Base-by-base conservation (phyloP, 2,797 vertebrate genomes). In the Crenichthys baileyi region DNA sequence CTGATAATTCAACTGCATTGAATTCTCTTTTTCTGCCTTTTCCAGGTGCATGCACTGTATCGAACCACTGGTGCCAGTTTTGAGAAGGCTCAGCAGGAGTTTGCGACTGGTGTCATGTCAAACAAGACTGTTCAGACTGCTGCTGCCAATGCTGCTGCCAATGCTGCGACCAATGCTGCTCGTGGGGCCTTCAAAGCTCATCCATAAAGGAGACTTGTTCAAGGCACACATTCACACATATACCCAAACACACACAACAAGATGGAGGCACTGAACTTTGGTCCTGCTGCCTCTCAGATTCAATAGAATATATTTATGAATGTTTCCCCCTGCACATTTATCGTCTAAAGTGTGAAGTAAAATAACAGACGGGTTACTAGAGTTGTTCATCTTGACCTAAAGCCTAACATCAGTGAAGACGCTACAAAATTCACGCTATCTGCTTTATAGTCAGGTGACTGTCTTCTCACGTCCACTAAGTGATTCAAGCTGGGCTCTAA, bases 111-210 rank as follows among this genome's bases (percentile, higher is more conserved):
- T 3, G 98, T 99, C 92, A 99, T 99, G 98, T 96, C 98, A 76
- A 99, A 99, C 95, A 99, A 99, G 92, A 99, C 98, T 0, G 98
- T 99, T 67, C 98, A 99, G 88, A 99, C 97, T 0, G 98, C 98
- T 12, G 97, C 98, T 0, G 97, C 98, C 81, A 99, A 95, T 0
- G 97, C 97, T 0, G 98, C 98, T 3, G 97, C 97, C 0, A 96
- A 96, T n/a, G 97, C 97, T 41, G 97, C 97, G 3, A 55, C 94
- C 87, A 94, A 89, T 3, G 94, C 95, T 53, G 92, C 95, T 73
- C 97, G 97, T 6, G 97, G 95, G 0, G 96, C 96, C 1, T 98
- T 98, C 92, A 98, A 98, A 94, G 36, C 92, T 87, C 90, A 93
- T 60, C 86, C 81, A 58, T 92, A 86, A 89, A 84, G 65, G 4